Conservation (phyloP, 2,888 invertebrate species). For the Cecidostiba fungosa region DNA sequence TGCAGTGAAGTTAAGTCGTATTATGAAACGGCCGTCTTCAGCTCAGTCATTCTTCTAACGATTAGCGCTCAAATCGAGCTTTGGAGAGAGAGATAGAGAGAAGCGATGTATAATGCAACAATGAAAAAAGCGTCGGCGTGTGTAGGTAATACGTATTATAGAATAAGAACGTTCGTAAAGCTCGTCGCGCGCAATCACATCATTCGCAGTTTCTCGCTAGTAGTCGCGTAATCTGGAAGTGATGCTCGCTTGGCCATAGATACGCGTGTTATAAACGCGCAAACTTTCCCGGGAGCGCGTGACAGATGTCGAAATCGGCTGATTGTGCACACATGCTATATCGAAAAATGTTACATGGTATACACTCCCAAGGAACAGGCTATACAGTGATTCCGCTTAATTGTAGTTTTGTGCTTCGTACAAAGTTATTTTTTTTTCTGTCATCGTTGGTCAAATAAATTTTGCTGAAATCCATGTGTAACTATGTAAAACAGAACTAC, state of each 20-base stretch:
- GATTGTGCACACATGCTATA: neutral
- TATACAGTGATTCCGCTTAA: neutral
- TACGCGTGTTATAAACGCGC: neutral
- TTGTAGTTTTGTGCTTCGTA: neutral
- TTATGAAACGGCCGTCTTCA: neutral
- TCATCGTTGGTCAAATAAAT: neutral
- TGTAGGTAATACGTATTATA: neutral
- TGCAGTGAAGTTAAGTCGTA: neutral
- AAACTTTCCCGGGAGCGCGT: conserved; percentile 8
- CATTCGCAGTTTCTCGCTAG: conserved; percentile 27
- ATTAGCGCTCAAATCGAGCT: neutral
- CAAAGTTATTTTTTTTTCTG: neutral
- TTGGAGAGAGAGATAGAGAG: neutral
- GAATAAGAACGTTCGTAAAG: conserved; percentile 24
- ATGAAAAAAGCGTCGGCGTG: neutral
- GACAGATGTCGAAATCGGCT: conserved; percentile 20
- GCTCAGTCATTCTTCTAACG: neutral
- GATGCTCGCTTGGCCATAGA: conserved; percentile 11
- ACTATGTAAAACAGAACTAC: too few relatives aligned
- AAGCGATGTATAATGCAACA: conserved; percentile 6
- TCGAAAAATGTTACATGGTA: neutral
- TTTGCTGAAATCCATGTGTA: neutral
- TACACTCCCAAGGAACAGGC: neutral
- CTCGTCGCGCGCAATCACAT: conserved; percentile 24
- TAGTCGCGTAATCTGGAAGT: conserved; percentile 48